A percentile compares a stretch with the other conserved stretches of the same genome.
These are phyloP conservation scores for Scaptomyza cyrtandrae DNA, from an alignment of 2,888 invertebrate genomes.

Conservation along the genomic window DNA sequence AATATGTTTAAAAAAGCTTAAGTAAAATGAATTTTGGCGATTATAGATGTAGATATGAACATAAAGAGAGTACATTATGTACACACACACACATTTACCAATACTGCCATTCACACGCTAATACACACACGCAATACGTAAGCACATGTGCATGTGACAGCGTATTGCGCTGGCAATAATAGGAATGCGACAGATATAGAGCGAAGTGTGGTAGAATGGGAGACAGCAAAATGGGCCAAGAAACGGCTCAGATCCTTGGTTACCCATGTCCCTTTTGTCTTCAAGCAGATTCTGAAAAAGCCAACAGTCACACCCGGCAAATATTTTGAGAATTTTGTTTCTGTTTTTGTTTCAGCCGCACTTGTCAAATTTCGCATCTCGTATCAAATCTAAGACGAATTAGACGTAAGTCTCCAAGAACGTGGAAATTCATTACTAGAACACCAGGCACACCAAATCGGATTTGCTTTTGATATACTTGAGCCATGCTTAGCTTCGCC, in stretches of 20 bases:
- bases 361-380: constrained; percentile 55
- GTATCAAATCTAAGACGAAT: constrained; percentile 54
- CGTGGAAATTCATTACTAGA: constrained; percentile 8
- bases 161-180: constrained; percentile 53
- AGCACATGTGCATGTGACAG: constrained; percentile 46
- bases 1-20: constrained; percentile 79
- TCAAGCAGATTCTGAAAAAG: constrained; percentile 21
- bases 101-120: constrained; percentile 18
- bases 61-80: constrained; percentile 23
- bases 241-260: constrained; percentile 29
- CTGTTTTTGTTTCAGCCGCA: constrained; percentile 15
- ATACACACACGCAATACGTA: constrained; percentile 21
- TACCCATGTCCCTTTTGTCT: constrained; percentile 40
- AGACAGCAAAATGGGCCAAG: not conserved
- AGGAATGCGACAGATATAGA: not conserved
- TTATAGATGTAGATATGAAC: not conserved
- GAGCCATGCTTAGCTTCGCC: constrained; percentile 28
- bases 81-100: constrained; percentile 25
- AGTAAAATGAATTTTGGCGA: constrained; percentile 69
- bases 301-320: constrained; percentile 8
- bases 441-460: constrained; percentile 32
- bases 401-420: constrained; percentile 42
- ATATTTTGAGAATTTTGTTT: constrained; percentile 27
- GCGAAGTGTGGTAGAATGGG: not conserved
- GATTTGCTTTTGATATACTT: constrained; percentile 44